Conservation (phyloP, 2,113 vertebrate species). For the Calidris pugnax region DNA sequence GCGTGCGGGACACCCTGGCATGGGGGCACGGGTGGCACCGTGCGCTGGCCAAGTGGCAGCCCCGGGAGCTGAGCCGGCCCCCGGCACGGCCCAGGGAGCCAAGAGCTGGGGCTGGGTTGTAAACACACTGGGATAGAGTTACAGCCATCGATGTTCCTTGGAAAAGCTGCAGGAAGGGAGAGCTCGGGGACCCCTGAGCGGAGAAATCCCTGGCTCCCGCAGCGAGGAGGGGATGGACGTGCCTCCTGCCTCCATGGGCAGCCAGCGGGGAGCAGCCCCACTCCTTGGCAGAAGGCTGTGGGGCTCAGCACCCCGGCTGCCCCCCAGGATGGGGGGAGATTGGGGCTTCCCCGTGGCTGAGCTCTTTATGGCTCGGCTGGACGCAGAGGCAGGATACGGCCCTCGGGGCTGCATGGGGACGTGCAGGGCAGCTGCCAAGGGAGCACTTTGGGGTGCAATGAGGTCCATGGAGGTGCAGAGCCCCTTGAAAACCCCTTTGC, state of each 20-base stretch:
- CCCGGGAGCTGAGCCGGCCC: background rate
- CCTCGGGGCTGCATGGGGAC: rapidly evolving
- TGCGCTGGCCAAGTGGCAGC: background rate
- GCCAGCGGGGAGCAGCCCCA: background rate
- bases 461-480: background rate
- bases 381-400: background rate
- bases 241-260: background rate
- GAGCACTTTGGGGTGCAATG: rapidly evolving
- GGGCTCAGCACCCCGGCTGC: background rate
- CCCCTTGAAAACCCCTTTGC: background rate
- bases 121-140: conserved; percentile 11
- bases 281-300: background rate
- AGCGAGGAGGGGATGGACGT: background rate
- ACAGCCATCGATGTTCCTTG: conserved; percentile 4
- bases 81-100: background rate
- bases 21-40: background rate
- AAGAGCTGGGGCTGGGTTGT: background rate
- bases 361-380: background rate
- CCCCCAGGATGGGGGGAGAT: rapidly evolving
- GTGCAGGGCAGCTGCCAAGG: background rate
- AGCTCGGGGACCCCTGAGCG: background rate
- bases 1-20: background rate
- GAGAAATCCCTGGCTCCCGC: background rate
- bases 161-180: background rate
- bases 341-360: background rate